phyloP scores from a whole-genome alignment of 2,888 invertebrate genomes.

The Mimumesa dahlbomi region DNA sequence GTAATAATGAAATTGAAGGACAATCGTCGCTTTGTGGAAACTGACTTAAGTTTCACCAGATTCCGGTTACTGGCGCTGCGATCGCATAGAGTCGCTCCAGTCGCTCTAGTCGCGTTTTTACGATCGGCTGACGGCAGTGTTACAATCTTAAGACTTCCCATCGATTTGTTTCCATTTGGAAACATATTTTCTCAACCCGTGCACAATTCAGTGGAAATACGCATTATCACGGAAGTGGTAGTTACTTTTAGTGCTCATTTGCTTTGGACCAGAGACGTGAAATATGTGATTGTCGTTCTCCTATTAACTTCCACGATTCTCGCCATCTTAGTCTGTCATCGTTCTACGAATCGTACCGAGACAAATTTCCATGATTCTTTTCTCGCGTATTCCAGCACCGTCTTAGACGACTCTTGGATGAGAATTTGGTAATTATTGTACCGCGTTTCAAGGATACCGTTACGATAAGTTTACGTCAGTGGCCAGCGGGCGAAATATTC shows the following conservation, averaged over 20 bases:
- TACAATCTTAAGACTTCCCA: conserved; percentile 46
- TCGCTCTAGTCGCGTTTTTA: conserved; percentile 69
- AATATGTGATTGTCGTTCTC: conserved; percentile 60
- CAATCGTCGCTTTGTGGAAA: conserved; percentile 19
- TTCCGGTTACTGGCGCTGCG: conserved; percentile 35
- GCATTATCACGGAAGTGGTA: conserved; percentile 5
- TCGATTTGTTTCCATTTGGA: conserved; percentile 30
- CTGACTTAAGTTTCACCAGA: not conserved
- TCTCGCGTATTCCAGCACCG: not conserved
- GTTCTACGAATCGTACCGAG: conserved; percentile 54
- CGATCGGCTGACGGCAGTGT: conserved; percentile 63
- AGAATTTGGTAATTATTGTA: not conserved
- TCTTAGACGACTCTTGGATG: conserved; percentile 1
- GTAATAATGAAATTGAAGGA: too few relatives aligned
- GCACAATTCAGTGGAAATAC: conserved; percentile 12
- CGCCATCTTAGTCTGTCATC: conserved; percentile 76
- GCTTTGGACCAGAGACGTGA: conserved; percentile 22
- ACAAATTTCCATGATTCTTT: conserved; percentile 44
- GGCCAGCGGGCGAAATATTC: conserved; percentile 27
- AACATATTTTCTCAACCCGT: conserved; percentile 22
- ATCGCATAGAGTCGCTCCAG: conserved; percentile 61
- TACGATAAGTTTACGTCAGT: not conserved
- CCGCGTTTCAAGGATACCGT: not conserved
- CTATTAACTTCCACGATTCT: conserved; percentile 38
- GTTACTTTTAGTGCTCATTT: conserved; percentile 20